Percentiles rank a stretch among this genome's conserved stretches.
phyloP scores from a whole-genome alignment of 2,888 invertebrate species.

The Torymus texanus region DNA sequence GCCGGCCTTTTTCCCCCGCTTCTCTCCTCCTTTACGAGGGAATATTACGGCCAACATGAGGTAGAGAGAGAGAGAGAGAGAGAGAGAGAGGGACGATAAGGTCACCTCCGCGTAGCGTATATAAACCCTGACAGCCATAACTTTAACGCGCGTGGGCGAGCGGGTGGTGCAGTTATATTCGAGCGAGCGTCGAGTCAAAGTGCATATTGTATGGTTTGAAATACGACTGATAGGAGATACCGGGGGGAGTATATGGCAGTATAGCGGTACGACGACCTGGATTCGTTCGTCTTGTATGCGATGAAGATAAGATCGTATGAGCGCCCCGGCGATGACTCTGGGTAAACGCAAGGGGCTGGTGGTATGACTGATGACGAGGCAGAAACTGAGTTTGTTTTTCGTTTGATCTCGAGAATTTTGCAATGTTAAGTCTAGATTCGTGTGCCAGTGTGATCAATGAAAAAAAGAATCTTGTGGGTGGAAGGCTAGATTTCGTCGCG shows the following conservation, averaged over 20 bases:
- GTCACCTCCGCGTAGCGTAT: constrained; percentile 23
- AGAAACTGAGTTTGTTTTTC: too few species aligned
- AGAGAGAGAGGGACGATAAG: constrained; percentile 44
- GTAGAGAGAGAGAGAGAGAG: too few species aligned
- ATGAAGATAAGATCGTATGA: constrained; percentile 9
- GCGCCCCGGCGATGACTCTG: too few species aligned
- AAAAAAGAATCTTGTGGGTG: too few species aligned
- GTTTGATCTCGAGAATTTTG: too few species aligned
- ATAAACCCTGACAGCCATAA: constrained; percentile 43
- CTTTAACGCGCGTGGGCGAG: constrained; percentile 24
- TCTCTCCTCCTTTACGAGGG: constrained; percentile 25
- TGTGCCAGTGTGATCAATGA: too few species aligned
- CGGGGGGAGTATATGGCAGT: neutral
- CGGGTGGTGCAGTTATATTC: constrained; percentile 18
- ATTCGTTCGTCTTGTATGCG: constrained; percentile 16
- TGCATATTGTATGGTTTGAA: constrained; percentile 53
- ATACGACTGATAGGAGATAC: constrained; percentile 52
- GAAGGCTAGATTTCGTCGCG: too few species aligned
- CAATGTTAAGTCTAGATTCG: too few species aligned
- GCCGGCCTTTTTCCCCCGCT: neutral
- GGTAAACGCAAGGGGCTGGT: too few species aligned
- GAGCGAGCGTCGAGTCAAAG: constrained; percentile 40
- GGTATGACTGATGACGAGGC: too few species aligned
- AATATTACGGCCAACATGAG: constrained; percentile 22
- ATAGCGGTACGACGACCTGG: too few species aligned